These are phyloP conservation scores for Ciona savignyi DNA, from an alignment of 23 tunicate species.

Conservation along the genomic window DNA sequence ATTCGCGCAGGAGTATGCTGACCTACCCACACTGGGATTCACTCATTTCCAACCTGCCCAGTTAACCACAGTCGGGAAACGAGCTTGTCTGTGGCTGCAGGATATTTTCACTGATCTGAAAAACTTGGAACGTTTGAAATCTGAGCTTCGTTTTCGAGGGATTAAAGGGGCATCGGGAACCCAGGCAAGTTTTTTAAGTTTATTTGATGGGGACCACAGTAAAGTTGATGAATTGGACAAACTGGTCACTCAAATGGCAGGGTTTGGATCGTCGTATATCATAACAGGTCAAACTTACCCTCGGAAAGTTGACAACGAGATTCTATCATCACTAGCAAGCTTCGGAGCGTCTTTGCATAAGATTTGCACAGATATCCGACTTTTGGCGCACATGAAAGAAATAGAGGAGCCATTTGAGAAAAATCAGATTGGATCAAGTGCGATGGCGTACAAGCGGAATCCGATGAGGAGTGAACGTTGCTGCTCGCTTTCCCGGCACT, in stretches of 20 bases:
- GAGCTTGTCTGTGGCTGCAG: constrained; percentile 94
- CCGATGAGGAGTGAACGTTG: constrained; percentile 94
- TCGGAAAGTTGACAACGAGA: constrained; percentile 79
- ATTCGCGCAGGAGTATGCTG: constrained; percentile 59
- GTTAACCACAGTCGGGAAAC: constrained; percentile 92
- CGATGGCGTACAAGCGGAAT: constrained; percentile 98
- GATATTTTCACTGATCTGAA: constrained; percentile 69
- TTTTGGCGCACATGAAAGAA: constrained; percentile 80
- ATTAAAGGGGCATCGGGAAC: constrained; percentile 96
- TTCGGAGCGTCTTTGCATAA: constrained; percentile 75
- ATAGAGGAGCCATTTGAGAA: constrained; percentile 95
- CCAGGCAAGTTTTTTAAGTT: constrained; percentile 82
- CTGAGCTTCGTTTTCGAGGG: constrained; percentile 68
- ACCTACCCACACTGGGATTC: constrained; percentile 87
- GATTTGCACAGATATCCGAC: constrained; percentile 78
- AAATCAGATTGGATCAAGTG: constrained; percentile 90
- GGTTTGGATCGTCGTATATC: constrained; percentile 50
- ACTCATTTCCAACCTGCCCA: constrained; percentile 99
- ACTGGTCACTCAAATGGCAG: constrained; percentile 59
- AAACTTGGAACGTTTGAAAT: constrained; percentile 25
- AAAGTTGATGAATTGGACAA: constrained; percentile 58
- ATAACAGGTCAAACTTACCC: constrained; percentile 98
- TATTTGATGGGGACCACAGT: constrained; percentile 63
- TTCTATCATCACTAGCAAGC: constrained; percentile 55
- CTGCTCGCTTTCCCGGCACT: constrained; percentile 84